Evolutionary conservation across 2,888 invertebrate species (phyloP).

Genomic region (Sycophila texana): DNA sequence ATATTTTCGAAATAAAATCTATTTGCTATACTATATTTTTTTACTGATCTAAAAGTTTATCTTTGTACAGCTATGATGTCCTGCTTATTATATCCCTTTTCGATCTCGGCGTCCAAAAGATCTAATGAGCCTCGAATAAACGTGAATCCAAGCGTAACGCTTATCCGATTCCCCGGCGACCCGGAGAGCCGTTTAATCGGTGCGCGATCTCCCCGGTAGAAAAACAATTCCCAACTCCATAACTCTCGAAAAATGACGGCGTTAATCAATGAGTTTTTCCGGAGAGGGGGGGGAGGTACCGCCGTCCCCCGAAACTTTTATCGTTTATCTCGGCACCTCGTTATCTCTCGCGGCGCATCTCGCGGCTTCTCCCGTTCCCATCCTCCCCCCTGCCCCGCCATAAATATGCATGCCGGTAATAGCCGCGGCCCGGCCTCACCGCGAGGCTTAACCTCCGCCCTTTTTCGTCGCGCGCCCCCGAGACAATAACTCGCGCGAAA

Average conservation of each 20-base stretch:
- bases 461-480: slow-evolving; percentile 46
- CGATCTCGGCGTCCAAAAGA: no score
- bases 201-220: neutral
- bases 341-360: slow-evolving; percentile 36
- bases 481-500: slow-evolving; percentile 28
- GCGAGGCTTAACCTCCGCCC: slow-evolving; percentile 27
- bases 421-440: neutral
- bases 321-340: slow-evolving; percentile 57
- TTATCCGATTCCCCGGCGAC: neutral
- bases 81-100: no score
- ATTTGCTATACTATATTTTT: no score
- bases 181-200: neutral
- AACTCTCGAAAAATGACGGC: slow-evolving; percentile 36
- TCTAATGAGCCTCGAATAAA: neutral
- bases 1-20: no score
- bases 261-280: slow-evolving; percentile 45
- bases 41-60: neutral
- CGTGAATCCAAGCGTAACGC: neutral
- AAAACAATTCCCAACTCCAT: slow-evolving; percentile 29
- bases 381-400: slow-evolving; percentile 58
- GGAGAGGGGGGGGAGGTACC: no score
- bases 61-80: neutral
- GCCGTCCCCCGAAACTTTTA: slow-evolving; percentile 54
- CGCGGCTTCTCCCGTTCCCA: slow-evolving; percentile 53
- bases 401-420: slow-evolving; percentile 63